Evolutionary conservation across 2,113 vertebrate species (phyloP), one percentile per base, ranked within the genome.

Genomic region (Ceratotherium simum): DNA sequence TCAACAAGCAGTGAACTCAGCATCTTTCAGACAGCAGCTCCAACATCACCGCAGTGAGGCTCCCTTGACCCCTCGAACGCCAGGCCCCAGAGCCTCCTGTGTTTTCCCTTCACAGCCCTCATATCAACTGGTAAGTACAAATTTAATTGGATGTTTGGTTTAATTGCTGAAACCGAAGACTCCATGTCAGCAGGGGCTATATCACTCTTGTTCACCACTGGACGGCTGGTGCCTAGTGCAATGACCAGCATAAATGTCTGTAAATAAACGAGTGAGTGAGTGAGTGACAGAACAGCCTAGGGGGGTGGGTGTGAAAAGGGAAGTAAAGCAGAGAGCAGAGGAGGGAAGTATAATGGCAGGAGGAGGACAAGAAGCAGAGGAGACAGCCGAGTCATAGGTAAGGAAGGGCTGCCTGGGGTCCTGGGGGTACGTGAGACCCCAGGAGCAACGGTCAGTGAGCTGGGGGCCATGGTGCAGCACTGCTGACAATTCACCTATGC

Each of bases 391-490:
- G 83, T 16, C 46, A 27, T 1, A 3, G 4, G 8, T 2, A 16
- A 89, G 31, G 65, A 16, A 89, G 31, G 65, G 67, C 11, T 46
- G 46, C 84, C 25, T 20, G 16, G 20, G 18, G 70, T 51, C 14
- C 64, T 33, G 6, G 21, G 65, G 18, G 23, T 2, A 65, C 10
- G 48, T 48, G 8, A 1, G 60, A 48, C 31, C 36, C 76, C 42
- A 67, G 10, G n/a, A 80, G 33, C 64, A 39, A 10, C 21, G 6
- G 58, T 31, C 42, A 3, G 1, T 17, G 29, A 12, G 23, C 10
- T 0, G 1, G 13, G 5, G 42, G n/a, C 64, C 6, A 10, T 0
- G 58, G n/a, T 1, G 8, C 10, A 27, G 7, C 33, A n/a, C 42
- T 18, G 18, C 31, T 60, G 64, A 73, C 56, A 60, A n/a, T n/a